Percentiles rank a stretch among this genome's conserved stretches.
These are phyloP conservation scores for Poecilia velifera DNA, from an alignment of 2,797 vertebrate genomes.

Conservation along the genomic window DNA sequence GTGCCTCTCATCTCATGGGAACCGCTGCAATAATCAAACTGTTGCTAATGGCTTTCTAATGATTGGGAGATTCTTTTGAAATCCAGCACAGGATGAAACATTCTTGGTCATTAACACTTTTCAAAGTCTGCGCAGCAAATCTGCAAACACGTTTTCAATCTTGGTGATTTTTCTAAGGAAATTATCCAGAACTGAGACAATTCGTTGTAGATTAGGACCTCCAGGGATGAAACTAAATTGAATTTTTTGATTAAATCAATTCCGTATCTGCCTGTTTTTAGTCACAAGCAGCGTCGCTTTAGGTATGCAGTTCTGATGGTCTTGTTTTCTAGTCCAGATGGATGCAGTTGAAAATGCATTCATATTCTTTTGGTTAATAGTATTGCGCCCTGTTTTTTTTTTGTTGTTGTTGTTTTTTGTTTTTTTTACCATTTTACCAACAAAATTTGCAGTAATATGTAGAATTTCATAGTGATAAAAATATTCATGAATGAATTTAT, in stretches of 20 bases:
- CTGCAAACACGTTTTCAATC: slow-evolving; percentile 47
- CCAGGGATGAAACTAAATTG: slow-evolving; percentile 20
- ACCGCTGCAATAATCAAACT: slow-evolving; percentile 62
- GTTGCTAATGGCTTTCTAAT: slow-evolving; percentile 44
- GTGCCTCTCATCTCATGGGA: slow-evolving; percentile 71
- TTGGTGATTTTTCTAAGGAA: slow-evolving; percentile 40
- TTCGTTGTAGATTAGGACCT: slow-evolving; percentile 40
- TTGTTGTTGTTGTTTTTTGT: too few relatives aligned
- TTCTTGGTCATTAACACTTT: slow-evolving; percentile 55
- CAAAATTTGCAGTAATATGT: background rate
- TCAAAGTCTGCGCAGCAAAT: slow-evolving; percentile 42
- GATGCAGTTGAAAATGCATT: background rate
- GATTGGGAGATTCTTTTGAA: slow-evolving; percentile 64
- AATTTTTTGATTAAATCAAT: slow-evolving; percentile 20
- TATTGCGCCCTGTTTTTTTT: background rate
- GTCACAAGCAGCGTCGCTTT: background rate
- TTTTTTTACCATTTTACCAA: background rate
- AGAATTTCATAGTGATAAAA: background rate
- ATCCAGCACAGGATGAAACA: slow-evolving; percentile 34
- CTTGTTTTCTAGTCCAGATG: slow-evolving; percentile 4
- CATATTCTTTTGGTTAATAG: background rate
- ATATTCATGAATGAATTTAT: background rate
- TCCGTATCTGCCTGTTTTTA: slow-evolving; percentile 4
- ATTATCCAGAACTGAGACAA: slow-evolving; percentile 30
- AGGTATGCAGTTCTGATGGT: background rate